phyloP scores from a whole-genome alignment of 2,888 invertebrate species.

The Lepetodrilus schrolli region DNA sequence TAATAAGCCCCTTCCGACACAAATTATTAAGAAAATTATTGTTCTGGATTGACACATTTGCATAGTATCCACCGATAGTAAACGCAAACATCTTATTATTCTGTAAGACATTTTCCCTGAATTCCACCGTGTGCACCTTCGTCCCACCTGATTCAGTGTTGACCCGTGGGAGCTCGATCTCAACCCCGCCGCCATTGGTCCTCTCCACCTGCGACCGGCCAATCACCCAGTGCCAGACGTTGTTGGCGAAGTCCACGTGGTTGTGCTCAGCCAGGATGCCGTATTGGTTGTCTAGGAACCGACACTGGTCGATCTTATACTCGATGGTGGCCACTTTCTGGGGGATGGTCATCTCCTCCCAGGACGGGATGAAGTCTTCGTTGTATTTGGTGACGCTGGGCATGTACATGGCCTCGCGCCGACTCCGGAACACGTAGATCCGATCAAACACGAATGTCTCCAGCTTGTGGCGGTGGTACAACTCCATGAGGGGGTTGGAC shows the following conservation, averaged over 20 bases:
- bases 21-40: slow-evolving; percentile 89
- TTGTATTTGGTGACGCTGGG: slow-evolving; percentile 74
- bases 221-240: slow-evolving; percentile 95
- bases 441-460: slow-evolving; percentile 65
- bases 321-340: slow-evolving; percentile 93
- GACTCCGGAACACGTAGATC: slow-evolving; percentile 59
- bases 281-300: slow-evolving; percentile 89
- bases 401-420: slow-evolving; percentile 70
- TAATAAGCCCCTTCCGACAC: slow-evolving; percentile 79
- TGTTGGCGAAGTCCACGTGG: slow-evolving; percentile 94
- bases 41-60: slow-evolving; percentile 88
- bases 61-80: slow-evolving; percentile 93
- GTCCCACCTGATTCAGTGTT: slow-evolving; percentile 58
- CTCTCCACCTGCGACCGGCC: slow-evolving; percentile 90
- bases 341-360: slow-evolving; percentile 76
- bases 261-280: slow-evolving; percentile 90
- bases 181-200: slow-evolving; percentile 90
- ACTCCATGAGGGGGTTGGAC: slow-evolving; percentile 71
- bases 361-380: slow-evolving; percentile 72
- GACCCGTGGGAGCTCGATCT: slow-evolving; percentile 92
- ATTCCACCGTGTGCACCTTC: slow-evolving; percentile 85
- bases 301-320: slow-evolving; percentile 88
- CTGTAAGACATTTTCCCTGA: slow-evolving; percentile 90
- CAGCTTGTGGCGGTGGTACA: slow-evolving; percentile 69
- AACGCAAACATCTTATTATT: slow-evolving; percentile 90